Percentiles rank a stretch among this genome's conserved stretches.
Evolutionary conservation across 2,113 vertebrate genomes (phyloP).

Genomic region (Peucedramus taeniatus): DNA sequence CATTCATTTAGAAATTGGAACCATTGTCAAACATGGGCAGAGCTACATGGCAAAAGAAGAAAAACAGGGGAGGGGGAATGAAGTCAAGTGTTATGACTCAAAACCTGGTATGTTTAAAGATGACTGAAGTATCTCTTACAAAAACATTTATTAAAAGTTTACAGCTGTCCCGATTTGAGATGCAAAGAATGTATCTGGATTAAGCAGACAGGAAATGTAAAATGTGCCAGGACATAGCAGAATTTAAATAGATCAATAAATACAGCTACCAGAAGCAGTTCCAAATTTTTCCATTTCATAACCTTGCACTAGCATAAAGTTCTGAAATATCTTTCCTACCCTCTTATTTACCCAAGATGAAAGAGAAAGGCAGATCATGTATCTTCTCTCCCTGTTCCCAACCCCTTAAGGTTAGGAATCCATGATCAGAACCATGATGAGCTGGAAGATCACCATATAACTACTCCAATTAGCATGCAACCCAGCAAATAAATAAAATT

Average conservation of each 20-base stretch:
- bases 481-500: not conserved
- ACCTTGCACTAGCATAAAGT: slow-evolving; percentile 22
- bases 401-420: not conserved
- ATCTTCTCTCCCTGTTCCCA: not conserved
- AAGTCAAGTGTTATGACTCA: not conserved
- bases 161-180: not conserved
- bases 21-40: not conserved
- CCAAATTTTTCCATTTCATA: slow-evolving; percentile 2
- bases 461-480: not conserved
- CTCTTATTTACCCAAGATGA: not conserved
- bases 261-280: not conserved
- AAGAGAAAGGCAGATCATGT: not conserved
- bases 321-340: not conserved
- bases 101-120: not conserved
- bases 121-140: not conserved
- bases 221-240: not conserved
- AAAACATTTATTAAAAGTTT: not conserved
- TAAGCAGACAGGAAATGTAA: slow-evolving; percentile 27
- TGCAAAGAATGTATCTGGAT: not conserved
- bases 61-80: not conserved
- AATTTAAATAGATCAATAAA: slow-evolving; percentile 42
- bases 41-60: not conserved
- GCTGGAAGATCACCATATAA: not conserved
- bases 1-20: not conserved
- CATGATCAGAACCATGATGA: not conserved